Evolutionary conservation across 1,140 invertebrate species (phyloP).

Genomic region (Trichomalopsis sarcophagae): DNA sequence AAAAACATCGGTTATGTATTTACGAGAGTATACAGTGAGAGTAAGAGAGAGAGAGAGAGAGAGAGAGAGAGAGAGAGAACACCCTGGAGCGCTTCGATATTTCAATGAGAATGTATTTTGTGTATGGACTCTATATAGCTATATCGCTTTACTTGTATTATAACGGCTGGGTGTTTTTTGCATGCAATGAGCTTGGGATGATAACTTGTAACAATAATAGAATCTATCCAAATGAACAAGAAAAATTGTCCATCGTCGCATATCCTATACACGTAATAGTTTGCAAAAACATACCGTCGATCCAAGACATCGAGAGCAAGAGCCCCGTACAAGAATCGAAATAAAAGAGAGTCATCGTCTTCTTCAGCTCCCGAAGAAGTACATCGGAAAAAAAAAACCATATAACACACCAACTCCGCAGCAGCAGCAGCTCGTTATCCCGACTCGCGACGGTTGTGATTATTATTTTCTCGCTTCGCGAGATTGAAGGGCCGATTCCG

Average conservation of each 20-base stretch:
- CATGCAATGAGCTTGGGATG: too few species aligned
- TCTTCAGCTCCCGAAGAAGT: background rate
- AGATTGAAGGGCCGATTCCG: conserved; percentile 4
- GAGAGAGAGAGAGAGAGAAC: background rate
- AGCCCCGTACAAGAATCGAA: background rate
- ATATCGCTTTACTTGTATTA: conserved; percentile 18
- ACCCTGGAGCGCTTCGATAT: conserved; percentile 17
- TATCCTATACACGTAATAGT: too few species aligned
- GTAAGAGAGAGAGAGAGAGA: background rate
- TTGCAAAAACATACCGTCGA: background rate
- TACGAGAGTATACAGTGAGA: background rate
- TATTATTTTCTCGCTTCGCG: background rate
- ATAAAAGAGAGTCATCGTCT: background rate
- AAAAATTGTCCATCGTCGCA: too few species aligned
- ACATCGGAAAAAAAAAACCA: background rate
- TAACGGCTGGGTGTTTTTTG: background rate
- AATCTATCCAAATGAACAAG: too few species aligned
- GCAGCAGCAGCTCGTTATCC: conserved; percentile 17
- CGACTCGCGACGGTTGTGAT: conserved; percentile 12
- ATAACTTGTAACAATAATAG: too few species aligned
- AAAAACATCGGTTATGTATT: conserved; percentile 6
- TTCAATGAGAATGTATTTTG: conserved; percentile 35
- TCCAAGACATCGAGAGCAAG: background rate
- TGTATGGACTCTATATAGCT: conserved; percentile 9
- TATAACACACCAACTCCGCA: background rate